Evolutionary conservation across 92 coral and sea anemone genomes (phyloP).

Genomic region (Plumapathes pennacea): DNA sequence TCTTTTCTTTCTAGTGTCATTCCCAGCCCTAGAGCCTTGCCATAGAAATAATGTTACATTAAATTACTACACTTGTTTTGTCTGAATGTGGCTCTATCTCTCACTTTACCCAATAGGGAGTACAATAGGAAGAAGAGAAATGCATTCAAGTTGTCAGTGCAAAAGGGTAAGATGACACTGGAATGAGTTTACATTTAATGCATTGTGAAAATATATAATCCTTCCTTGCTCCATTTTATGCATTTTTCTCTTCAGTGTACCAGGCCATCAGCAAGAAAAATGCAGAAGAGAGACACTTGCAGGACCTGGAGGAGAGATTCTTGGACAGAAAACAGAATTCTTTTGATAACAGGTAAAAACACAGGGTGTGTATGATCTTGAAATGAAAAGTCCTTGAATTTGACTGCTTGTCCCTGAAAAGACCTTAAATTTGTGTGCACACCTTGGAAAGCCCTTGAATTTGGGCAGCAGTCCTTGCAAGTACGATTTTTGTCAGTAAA

Average conservation of each 20-base stretch:
- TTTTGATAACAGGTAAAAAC: constrained; percentile 55
- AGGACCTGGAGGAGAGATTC: constrained; percentile 81
- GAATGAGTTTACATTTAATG: not conserved
- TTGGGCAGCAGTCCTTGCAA: too few species aligned
- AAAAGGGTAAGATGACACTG: constrained; percentile 62
- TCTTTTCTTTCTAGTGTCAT: too few species aligned
- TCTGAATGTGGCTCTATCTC: not conserved
- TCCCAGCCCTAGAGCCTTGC: too few species aligned
- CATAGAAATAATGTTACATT: not conserved
- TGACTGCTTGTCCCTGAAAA: too few species aligned
- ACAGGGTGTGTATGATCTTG: too few species aligned
- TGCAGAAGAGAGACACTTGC: constrained; percentile 67
- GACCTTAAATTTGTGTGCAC: too few species aligned
- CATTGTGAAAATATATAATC: not conserved
- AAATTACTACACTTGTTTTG: not conserved
- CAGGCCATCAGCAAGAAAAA: constrained; percentile 47
- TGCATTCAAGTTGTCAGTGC: constrained; percentile 76
- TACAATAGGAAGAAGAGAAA: constrained; percentile 85
- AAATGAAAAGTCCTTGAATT: too few species aligned
- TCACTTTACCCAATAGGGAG: constrained; percentile 50
- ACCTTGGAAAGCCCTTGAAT: too few species aligned
- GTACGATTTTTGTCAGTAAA: too few species aligned
- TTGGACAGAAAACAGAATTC: constrained; percentile 57
- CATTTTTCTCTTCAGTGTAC: constrained; percentile 48
- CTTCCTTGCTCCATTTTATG: not conserved